Conservation (phyloP, 2,797 vertebrate species). For the Sebastes iracundus region DNA sequence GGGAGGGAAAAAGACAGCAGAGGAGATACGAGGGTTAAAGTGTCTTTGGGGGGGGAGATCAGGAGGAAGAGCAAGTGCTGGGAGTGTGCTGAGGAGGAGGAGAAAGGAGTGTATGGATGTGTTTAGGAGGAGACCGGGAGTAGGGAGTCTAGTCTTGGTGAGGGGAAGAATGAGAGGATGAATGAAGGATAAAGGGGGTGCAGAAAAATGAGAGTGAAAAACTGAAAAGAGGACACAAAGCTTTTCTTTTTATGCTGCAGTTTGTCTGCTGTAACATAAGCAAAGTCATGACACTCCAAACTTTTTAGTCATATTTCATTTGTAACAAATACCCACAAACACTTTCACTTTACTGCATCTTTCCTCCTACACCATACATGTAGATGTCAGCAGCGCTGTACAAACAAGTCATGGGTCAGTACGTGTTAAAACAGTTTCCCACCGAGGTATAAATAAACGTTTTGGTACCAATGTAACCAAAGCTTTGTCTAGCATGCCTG, state of each 20-base stretch:
- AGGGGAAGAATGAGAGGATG: neutral
- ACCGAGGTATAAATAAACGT: neutral
- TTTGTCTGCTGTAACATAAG: neutral
- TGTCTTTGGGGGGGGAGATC: constrained; percentile 25
- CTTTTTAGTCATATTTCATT: neutral
- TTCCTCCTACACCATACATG: neutral
- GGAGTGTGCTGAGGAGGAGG: constrained; percentile 1
- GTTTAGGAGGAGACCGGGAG: constrained; percentile 1
- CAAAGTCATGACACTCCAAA: neutral
- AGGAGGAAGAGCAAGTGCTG: neutral
- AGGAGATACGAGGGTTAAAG: constrained; percentile 30
- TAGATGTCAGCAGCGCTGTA: neutral
- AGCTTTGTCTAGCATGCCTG: neutral
- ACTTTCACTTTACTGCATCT: neutral
- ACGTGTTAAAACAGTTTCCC: neutral
- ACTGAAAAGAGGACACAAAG: neutral
- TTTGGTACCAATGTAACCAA: neutral
- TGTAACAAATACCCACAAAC: neutral
- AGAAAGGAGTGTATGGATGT: neutral
- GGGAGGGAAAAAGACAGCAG: constrained; percentile 8
- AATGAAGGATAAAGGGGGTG: neutral
- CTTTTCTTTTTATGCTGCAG: neutral
- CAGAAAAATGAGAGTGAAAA: neutral
- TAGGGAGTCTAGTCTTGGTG: neutral
- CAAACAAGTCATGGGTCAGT: neutral